Conservation (phyloP, 1,140 invertebrate genomes). For the Conopomorpha cramerella region DNA sequence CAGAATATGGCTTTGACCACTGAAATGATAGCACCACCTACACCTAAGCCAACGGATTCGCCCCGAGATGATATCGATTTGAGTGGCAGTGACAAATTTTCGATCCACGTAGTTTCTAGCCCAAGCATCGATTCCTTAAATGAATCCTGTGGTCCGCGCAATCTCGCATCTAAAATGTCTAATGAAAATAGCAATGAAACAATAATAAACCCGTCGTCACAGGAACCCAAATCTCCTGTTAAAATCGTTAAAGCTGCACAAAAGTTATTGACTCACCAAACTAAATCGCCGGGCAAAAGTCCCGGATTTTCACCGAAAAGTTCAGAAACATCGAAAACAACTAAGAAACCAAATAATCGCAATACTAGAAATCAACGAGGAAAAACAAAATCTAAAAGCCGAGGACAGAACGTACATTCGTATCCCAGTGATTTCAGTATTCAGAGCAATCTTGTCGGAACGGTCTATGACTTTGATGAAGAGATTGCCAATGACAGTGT, state of each 20-base stretch:
- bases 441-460: conserved; percentile 79
- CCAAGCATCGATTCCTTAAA: conserved; percentile 20
- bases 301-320: conserved; percentile 77
- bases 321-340: conserved; percentile 32
- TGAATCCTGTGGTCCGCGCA: conserved; percentile 1
- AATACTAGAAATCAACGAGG: conserved; percentile 62
- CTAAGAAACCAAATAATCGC: conserved; percentile 58
- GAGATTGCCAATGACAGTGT: conserved; percentile 79
- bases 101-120: conserved; percentile 36
- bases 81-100: conserved; percentile 39
- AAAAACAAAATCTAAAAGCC: conserved; percentile 72
- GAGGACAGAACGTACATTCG: conserved; percentile 57
- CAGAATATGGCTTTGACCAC: conserved; percentile 78
- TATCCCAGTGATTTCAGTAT: conserved; percentile 59
- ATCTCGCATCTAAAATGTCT: conserved; percentile 27
- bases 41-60: conserved; percentile 47
- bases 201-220: conserved; percentile 17
- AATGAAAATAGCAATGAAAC: conserved; percentile 37
- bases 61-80: conserved; percentile 45
- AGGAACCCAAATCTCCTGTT: too few relatives aligned
- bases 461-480: conserved; percentile 87
- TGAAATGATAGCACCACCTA: conserved; percentile 68
- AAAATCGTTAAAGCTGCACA: conserved; percentile 66
- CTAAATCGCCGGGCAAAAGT: conserved; percentile 73
- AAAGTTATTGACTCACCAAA: too few relatives aligned